phyloP scores from a whole-genome alignment of 2,113 vertebrate species.

The Caretta caretta region DNA sequence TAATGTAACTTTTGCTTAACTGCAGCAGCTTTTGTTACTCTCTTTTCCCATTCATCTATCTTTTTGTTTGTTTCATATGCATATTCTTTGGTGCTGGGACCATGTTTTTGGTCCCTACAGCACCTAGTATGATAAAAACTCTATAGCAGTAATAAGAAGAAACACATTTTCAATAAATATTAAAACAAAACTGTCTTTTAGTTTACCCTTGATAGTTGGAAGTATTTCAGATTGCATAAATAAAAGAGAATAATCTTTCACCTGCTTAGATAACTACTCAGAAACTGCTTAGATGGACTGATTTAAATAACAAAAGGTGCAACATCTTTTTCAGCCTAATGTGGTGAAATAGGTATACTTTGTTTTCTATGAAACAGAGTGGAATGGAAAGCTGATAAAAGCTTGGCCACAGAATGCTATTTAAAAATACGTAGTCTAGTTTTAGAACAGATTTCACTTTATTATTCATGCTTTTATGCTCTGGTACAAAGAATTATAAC shows the following conservation, averaged over 20 bases:
- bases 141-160: not conserved
- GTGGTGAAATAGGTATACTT: not conserved
- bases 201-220: not conserved
- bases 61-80: not conserved
- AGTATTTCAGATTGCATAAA: not conserved
- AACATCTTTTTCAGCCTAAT: not conserved
- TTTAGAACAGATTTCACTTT: not conserved
- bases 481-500: not conserved
- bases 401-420: not conserved
- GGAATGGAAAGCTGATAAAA: not conserved
- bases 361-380: not conserved
- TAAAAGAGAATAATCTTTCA: fast-evolving
- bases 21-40: not conserved
- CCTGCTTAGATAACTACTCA: not conserved
- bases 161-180: not conserved
- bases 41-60: not conserved
- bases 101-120: not conserved
- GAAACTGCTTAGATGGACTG: not conserved
- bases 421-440: not conserved
- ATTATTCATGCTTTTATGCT: not conserved
- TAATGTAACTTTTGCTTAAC: not conserved
- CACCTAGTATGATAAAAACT: not conserved
- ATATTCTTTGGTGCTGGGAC: not conserved
- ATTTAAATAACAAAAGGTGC: not conserved
- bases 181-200: not conserved